Evolutionary conservation across 2,888 invertebrate genomes (phyloP), one percentile per base, ranked within the genome.

Genomic region (Cybosia mesomella): DNA sequence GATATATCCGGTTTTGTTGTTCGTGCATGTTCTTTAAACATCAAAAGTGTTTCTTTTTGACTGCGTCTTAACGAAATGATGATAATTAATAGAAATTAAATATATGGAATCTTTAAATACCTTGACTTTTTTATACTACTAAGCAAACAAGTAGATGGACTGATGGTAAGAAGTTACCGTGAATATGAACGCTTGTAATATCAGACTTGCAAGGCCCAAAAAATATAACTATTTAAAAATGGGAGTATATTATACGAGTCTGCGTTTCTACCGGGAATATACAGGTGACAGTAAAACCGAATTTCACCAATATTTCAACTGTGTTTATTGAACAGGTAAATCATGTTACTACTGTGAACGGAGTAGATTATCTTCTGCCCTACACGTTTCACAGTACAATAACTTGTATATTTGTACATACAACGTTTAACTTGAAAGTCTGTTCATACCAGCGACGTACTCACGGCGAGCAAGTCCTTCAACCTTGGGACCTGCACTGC

Each of bases 391-490:
- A 68, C 65, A 77, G 73, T 77, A 83, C 78, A 82, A 83, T 82
- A 85, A 82, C 77, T 74, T 70, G 78, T 76, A 75, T 80, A 82
- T 84, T 87, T 84, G 83, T 75, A 78, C 79, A 81, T 81, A 81
- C 79, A 84, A 84, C 83, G 84, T 82, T 83, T n/a, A n/a, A 84
- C 89, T 92, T 89, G 93, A 93, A 93, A 93, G 93, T 92, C 87
- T 87, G 88, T 87, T 86, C 83, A 85, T 85, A 84, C 76, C 84
- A 82, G 83, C 82, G 82, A 77, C 77, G 75, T 79, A 82, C 85
- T 93, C 94, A 93, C 86, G 93, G 93, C 88, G 82, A 94, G 85
- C 93, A 86, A 87, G 89, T 93, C 84, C 87, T 82, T 79, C 86
- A 89, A 91, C 94, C 94, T 94, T 94, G 92, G 87, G 78, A 83